A percentile compares a stretch with the other conserved stretches of the same genome.
Conservation (phyloP, 2,113 vertebrate genomes). For the Fulica atra region DNA sequence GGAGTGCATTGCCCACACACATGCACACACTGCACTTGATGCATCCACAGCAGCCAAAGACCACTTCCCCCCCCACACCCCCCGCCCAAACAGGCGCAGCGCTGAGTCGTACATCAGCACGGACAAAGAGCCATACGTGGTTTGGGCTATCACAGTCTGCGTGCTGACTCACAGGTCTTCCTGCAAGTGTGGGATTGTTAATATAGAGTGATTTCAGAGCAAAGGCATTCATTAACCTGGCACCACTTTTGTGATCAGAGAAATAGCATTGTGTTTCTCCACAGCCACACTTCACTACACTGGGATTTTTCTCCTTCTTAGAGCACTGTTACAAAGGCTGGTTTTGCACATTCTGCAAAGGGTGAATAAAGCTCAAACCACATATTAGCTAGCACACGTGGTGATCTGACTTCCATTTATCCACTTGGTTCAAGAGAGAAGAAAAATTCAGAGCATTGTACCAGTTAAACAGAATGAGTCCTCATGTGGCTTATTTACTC, state of each 20-base stretch:
- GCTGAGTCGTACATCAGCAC: fast-evolving
- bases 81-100: neutral
- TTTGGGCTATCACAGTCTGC: neutral
- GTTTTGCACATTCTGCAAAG: neutral
- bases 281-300: neutral
- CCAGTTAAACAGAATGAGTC: neutral
- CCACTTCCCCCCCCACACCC: too few relatives aligned
- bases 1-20: neutral
- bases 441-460: neutral
- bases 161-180: neutral
- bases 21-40: fast-evolving
- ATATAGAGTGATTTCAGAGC: neutral
- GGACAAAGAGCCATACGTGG: neutral
- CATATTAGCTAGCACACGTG: neutral
- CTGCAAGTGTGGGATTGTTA: neutral
- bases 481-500: neutral
- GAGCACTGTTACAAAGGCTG: neutral
- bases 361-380: neutral
- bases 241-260: neutral
- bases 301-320: neutral
- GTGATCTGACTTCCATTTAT: neutral
- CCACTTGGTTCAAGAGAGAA: neutral
- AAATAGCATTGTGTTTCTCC: neutral
- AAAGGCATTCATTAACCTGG: neutral
- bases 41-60: neutral